A percentile compares a stretch with the other conserved stretches of the same genome.
Conservation (phyloP, 2,797 vertebrate species). For the Semaprochilodus insignis region DNA sequence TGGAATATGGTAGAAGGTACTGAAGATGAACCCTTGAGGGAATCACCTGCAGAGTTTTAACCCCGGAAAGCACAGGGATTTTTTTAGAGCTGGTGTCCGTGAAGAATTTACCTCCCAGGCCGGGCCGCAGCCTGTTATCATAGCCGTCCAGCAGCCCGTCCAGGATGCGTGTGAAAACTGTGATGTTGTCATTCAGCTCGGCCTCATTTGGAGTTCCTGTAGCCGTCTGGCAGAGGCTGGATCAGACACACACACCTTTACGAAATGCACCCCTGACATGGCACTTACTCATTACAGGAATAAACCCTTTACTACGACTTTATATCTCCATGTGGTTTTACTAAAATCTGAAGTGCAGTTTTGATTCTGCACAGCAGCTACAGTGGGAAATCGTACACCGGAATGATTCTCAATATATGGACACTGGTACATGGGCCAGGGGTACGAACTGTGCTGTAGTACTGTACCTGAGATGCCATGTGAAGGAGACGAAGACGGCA, state of each 20-base stretch:
- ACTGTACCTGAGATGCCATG: constrained; percentile 89
- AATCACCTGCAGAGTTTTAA: no score
- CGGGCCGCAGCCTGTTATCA: constrained; percentile 91
- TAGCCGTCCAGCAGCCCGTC: constrained; percentile 93
- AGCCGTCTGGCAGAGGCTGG: constrained; percentile 87
- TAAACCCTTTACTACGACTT: neutral
- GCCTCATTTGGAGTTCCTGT: constrained; percentile 84
- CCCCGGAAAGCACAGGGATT: no score
- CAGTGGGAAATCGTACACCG: neutral
- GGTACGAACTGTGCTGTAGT: constrained; percentile 9
- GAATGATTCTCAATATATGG: neutral
- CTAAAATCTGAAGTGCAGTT: neutral
- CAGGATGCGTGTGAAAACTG: constrained; percentile 93
- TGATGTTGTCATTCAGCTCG: constrained; percentile 93
- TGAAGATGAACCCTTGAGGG: no score
- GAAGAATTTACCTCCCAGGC: constrained; percentile 85
- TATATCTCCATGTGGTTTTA: neutral
- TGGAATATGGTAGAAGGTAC: no score
- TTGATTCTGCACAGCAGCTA: neutral
- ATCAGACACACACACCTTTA: constrained; percentile 18
- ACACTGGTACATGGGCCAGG: neutral
- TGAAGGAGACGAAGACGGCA: constrained; percentile 86
- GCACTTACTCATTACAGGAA: neutral
- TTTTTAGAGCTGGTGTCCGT: neutral
- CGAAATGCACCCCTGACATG: neutral